Percentiles rank a stretch among this genome's conserved stretches.
Conservation (phyloP, 2,888 invertebrate genomes). For the Mystacides longicornis region DNA sequence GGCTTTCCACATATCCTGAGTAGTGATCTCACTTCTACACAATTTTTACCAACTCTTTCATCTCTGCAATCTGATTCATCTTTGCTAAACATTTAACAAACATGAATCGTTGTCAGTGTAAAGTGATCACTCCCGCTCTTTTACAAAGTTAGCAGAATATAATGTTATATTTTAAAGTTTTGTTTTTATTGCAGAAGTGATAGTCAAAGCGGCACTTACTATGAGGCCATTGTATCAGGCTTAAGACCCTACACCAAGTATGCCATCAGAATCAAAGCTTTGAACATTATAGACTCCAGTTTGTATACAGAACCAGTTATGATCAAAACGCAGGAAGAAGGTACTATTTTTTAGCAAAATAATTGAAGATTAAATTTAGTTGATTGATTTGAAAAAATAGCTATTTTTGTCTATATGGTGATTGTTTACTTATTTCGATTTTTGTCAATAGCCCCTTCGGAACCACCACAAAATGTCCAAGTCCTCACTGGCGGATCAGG, state of each 20-base stretch:
- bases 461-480: slow-evolving; percentile 59
- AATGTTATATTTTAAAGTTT: not conserved
- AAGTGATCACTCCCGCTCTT: too few relatives aligned
- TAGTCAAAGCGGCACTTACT: slow-evolving; percentile 43
- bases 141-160: not conserved
- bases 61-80: too few relatives aligned
- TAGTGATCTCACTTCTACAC: too few relatives aligned
- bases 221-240: slow-evolving; percentile 43
- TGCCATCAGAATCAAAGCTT: slow-evolving; percentile 72
- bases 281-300: slow-evolving; percentile 78
- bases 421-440: too few relatives aligned
- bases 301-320: slow-evolving; percentile 67
- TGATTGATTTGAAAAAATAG: not conserved
- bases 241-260: slow-evolving; percentile 76
- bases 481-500: slow-evolving; percentile 63
- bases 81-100: too few relatives aligned
- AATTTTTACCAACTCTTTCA: too few relatives aligned
- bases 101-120: too few relatives aligned
- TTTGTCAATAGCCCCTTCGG: slow-evolving; percentile 57
- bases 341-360: slow-evolving; percentile 35
- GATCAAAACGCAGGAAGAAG: slow-evolving; percentile 80
- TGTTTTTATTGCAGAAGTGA: slow-evolving; percentile 33
- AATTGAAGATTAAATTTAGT: not conserved
- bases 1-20: too few relatives aligned
- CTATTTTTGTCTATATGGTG: not conserved